Evolutionary conservation across 1,140 invertebrate species (phyloP).

Genomic region (Trichonephila clavata): DNA sequence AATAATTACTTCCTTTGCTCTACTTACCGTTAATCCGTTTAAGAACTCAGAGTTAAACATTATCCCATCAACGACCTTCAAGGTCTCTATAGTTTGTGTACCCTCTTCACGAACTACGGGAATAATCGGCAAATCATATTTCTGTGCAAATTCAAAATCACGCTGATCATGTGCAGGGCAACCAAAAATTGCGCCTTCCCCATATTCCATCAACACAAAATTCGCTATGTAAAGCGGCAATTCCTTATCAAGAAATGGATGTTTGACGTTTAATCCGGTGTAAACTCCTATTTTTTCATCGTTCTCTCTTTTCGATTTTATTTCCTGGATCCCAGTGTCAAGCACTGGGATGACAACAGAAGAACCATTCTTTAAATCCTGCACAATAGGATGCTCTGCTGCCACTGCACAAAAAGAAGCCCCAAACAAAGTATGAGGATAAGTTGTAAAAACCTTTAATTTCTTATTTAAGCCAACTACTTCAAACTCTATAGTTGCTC

Average conservation of each 20-base stretch:
- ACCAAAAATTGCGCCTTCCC: not conserved
- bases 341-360: too few relatives aligned
- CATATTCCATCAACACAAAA: not conserved
- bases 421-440: not conserved
- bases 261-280: not conserved
- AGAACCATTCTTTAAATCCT: too few relatives aligned
- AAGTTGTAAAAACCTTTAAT: not conserved
- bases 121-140: not conserved
- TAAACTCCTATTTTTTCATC: not conserved
- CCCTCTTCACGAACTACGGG: not conserved
- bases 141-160: not conserved
- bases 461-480: not conserved
- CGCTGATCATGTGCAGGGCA: not conserved
- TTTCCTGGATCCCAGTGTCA: too few relatives aligned
- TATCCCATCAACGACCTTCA: not conserved
- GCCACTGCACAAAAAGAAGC: not conserved
- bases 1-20: slow-evolving; percentile 14
- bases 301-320: too few relatives aligned
- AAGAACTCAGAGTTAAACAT: slow-evolving; percentile 27
- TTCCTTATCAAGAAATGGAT: not conserved
- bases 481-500: not conserved
- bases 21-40: not conserved
- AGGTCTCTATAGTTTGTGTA: not conserved
- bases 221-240: not conserved
- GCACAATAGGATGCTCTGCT: not conserved